Base-by-base conservation (phyloP, 2,888 invertebrate species). In the Hydrotaea diabolus region DNA sequence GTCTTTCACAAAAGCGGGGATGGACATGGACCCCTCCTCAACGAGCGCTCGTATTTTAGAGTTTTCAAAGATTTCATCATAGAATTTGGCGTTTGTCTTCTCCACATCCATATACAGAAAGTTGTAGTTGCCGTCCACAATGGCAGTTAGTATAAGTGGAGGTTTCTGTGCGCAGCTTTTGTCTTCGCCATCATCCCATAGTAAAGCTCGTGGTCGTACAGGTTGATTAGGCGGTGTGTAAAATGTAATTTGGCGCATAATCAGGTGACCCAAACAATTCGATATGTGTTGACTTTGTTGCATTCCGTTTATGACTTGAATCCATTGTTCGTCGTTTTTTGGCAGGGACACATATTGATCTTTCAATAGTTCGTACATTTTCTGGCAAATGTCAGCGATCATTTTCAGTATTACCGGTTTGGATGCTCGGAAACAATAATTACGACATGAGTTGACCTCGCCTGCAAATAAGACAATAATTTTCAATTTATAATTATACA, bases 331-430 rank as follows among this genome's bases (percentile, higher is more conserved):
- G 86, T 90, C 90, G 89, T 91, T 91, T 90, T 90, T 91, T 89
- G 91, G 91, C 88, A 90, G 89, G 88, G 89, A 88, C 86, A 91
- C 88, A 87, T 89, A 91, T 89, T 90, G 89, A 88, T 91, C 90
- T 87, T 91, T 91, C 81, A 91, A 88, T 87, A 90, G 89, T 88
- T 91, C 91, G 76, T 91, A 91, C 86, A 91, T 91, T 89, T 91
- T 91, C 88, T 90, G 87, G 87, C 91, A 91, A 86, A 91, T 91
- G 87, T 91, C 90, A 86, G 91, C 91, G 87, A 91, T 91, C 91
- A 91, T 91, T 88, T 90, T 91, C 85, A 91, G 89, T 89, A 91
- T 91, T 89, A 91, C 91, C 89, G 91, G 90, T 89, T 91, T 91
- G 83, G 91, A 91, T 89, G 91, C 91, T 88, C 90, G 91, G 89